Evolutionary conservation across 2,888 invertebrate genomes (phyloP), one percentile per base, ranked within the genome.

Genomic region (Lepidonotus clava): DNA sequence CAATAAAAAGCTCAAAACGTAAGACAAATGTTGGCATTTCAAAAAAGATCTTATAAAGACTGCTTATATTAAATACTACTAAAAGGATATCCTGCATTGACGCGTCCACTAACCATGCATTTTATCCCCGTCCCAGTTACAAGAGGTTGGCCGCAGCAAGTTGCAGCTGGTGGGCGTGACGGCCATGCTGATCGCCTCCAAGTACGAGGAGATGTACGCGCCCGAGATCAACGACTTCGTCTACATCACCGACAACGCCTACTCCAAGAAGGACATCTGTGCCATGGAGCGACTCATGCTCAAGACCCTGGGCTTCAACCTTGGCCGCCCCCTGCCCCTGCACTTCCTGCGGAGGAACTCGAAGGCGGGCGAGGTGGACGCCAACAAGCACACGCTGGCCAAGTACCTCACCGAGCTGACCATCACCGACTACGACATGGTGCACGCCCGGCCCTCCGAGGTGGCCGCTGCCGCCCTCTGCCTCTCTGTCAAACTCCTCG

Each of bases 141-240:
- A 91, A 84, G 95, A 95, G 28, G 96, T 97, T 41, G 95, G 95
- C 85, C 96, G 96, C 89, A 96, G 96, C 89, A 96, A 96, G 90
- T 95, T 98, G 87, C 98, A 99, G 93, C 95, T 98, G 89, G 97
- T 98, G 18, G 98, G 98, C 2, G 96, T 97, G 0, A 96, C 98
- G 0, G 96, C 98, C 0, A 96, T 99, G 95, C 96, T 98, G 91
- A 96, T 98, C 85, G 98, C 99, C 0, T 96, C 97, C 92, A 99
- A 99, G 94, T 98, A 98, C 92, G 99, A 99, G 95, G 99, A 99
- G 95, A 96, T 98, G 92, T 98, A 96, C 92, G 96, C 97, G 0
- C 98, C 98, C 0, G 97, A 97, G 71, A 95, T 98, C 34, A 95
- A 95, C 6, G 99, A 99, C 94, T 98, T 98, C 95, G 97, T 97